Percentiles rank a stretch among this genome's conserved stretches.
Evolutionary conservation across 2,113 vertebrate species (phyloP).

Genomic region (Dendrocopos noguchii): DNA sequence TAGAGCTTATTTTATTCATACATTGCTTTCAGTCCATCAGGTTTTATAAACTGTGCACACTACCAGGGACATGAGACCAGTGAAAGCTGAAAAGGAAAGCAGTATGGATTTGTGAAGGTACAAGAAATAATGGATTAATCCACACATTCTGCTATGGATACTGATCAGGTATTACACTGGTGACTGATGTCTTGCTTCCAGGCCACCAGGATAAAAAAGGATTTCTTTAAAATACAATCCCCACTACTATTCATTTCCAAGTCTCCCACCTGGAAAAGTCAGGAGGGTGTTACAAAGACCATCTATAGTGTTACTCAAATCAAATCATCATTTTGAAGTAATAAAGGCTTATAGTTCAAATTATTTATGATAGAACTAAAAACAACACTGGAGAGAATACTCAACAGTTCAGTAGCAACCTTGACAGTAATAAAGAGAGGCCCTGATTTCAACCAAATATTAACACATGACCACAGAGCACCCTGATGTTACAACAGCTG

Average conservation of each 20-base stretch:
- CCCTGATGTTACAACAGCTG: background rate
- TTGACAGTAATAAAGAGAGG: background rate
- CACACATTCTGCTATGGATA: background rate
- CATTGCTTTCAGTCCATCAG: background rate
- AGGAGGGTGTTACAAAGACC: background rate
- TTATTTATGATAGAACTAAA: background rate
- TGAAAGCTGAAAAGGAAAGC: background rate
- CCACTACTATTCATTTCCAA: background rate
- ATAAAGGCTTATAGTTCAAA: background rate
- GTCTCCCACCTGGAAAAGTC: background rate
- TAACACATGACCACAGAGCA: background rate
- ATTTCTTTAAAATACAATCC: background rate
- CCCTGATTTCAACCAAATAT: background rate
- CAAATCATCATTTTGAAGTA: background rate
- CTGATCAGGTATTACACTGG: background rate
- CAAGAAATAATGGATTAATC: background rate
- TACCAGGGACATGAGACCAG: background rate
- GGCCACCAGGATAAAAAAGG: background rate
- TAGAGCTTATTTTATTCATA: background rate
- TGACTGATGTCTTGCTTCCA: background rate
- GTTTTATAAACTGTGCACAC: background rate
- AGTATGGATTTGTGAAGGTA: background rate
- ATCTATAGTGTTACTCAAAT: background rate
- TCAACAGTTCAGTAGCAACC: background rate
- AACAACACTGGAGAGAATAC: background rate